A percentile compares a stretch with the other conserved stretches of the same genome.
Evolutionary conservation across 2,888 invertebrate genomes (phyloP).

Genomic region (Chrysomela aeneicollis): DNA sequence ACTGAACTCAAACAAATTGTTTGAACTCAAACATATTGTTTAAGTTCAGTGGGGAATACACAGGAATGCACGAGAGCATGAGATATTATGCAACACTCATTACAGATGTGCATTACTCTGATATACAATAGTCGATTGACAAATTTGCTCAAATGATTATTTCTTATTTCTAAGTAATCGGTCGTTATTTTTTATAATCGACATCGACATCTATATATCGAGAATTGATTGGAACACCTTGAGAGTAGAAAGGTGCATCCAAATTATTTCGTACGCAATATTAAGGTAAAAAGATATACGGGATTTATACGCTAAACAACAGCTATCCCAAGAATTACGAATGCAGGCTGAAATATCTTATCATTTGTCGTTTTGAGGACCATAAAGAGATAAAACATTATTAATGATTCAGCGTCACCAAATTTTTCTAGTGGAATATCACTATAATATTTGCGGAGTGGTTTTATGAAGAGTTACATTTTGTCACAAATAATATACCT

Average conservation of each 20-base stretch:
- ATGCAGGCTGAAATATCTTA: not conserved
- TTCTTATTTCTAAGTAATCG: no score
- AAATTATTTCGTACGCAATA: not conserved
- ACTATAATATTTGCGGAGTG: not conserved
- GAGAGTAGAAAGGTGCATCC: not conserved
- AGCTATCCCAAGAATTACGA: not conserved
- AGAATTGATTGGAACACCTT: not conserved
- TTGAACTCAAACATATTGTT: no score
- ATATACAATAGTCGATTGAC: no score
- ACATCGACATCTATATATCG: no score
- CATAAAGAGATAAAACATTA: conserved; percentile 1
- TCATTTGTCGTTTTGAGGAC: not conserved
- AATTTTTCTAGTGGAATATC: not conserved
- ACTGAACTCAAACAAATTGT: no score
- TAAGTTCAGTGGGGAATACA: no score
- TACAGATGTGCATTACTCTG: no score
- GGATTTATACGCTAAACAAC: not conserved
- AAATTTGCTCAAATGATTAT: not conserved
- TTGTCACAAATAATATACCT: no score
- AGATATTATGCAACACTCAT: no score
- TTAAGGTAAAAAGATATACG: not conserved
- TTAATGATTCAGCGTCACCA: not conserved
- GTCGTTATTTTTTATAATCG: no score
- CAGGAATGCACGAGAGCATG: no score
- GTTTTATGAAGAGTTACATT: not conserved